These are phyloP conservation scores for Andricus grossulariae DNA, from an alignment of 1,140 invertebrate species.

Conservation along the genomic window DNA sequence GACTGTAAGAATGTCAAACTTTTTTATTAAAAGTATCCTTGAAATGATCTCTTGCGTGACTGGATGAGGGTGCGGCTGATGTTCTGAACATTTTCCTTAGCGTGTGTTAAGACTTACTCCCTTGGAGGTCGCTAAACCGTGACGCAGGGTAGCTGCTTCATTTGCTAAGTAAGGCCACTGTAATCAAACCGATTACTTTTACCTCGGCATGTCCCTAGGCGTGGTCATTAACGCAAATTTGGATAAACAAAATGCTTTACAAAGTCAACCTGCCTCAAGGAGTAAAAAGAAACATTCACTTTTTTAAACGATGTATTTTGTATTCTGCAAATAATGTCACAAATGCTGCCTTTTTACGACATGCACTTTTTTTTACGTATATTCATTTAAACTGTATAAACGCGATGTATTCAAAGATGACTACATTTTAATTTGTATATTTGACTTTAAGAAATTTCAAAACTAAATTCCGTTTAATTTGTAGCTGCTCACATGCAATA, in stretches of 20 bases:
- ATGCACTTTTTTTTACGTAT: no score
- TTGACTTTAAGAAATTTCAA: no score
- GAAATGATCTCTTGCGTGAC: constrained; percentile 59
- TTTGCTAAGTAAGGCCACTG: constrained; percentile 34
- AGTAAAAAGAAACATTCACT: not conserved
- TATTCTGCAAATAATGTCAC: no score
- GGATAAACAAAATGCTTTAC: not conserved
- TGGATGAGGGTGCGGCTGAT: constrained; percentile 58
- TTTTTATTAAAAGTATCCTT: not conserved
- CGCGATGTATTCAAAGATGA: no score
- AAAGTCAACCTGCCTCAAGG: not conserved
- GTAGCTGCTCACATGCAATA: no score
- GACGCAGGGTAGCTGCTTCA: constrained; percentile 37
- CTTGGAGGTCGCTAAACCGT: constrained; percentile 20
- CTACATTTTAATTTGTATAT: no score
- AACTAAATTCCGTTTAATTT: no score
- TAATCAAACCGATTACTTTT: constrained; percentile 48
- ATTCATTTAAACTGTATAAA: no score
- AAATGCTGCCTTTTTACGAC: no score
- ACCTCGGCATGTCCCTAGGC: constrained; percentile 1
- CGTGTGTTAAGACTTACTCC: constrained; percentile 55
- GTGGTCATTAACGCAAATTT: constrained; percentile 15
- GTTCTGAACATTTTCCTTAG: constrained; percentile 46
- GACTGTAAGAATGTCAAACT: no score
- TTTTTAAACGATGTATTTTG: not conserved